Evolutionary conservation across 2,113 vertebrate species (phyloP), one percentile per base, ranked within the genome.

Genomic region (Silurus meridionalis): DNA sequence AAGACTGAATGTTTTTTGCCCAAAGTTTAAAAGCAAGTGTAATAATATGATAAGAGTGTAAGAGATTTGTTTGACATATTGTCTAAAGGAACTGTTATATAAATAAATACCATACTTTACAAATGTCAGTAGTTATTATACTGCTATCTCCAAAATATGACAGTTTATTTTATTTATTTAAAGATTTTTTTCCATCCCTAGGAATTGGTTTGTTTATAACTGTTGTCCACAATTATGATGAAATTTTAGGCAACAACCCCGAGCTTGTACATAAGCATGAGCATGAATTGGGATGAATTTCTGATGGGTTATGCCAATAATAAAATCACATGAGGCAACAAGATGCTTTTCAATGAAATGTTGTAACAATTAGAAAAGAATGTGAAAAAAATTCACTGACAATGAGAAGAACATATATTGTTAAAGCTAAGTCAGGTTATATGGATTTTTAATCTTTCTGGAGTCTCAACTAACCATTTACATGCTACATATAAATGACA

Each of bases 271-370:
- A 55, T 83, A 25, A 46, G 25, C 66, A 53, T 82, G 61, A 82
- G 46, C 46, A 21, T 83, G 25, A 15, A 17, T 57, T 83, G 64
- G 64, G 25, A 46, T 67, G 82, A 57, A 69, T 71, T 6, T 23
- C 48, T 83, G 6, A 83, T 21, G 13, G 52, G 52, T 37, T 83
- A 25, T 83, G 17, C 50, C 19, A 57, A 67, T 37, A 57, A 83
- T 69, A 67, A 67, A 53, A 82, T 67, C 80, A 60, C 80, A 69
- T 82, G 50, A 83, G 81, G 64, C 50, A 83, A 83, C 64, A 55
- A 5, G n/a, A 69, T 69, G 25, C 50, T 52, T 66, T 66, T 67
- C 63, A 82, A 25, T 28, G 46, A 55, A 69, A 83, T 69, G 69
- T 67, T 69, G 9, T 10, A 60, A 67, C n/a, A 15, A 14, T 10